Conservation (phyloP, 2,797 vertebrate genomes). For the Pipistrellus kuhlii region DNA sequence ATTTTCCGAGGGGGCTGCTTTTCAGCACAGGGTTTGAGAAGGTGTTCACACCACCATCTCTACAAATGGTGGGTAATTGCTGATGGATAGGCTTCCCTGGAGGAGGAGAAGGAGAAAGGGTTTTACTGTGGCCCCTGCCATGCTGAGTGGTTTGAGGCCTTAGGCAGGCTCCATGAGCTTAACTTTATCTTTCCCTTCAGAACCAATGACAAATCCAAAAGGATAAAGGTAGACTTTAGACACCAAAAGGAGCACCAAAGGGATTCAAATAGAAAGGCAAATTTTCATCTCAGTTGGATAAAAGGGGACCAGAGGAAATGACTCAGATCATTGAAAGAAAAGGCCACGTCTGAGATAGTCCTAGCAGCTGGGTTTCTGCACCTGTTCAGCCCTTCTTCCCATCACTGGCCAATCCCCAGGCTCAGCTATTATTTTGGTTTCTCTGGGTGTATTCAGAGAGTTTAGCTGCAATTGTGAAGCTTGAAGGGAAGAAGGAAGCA, state of each 20-base stretch:
- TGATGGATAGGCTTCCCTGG: slow-evolving; percentile 65
- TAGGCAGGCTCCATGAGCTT: slow-evolving; percentile 71
- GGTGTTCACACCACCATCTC: slow-evolving; percentile 58
- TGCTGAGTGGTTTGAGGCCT: slow-evolving; percentile 40
- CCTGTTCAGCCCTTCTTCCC: slow-evolving; percentile 68
- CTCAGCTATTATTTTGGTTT: slow-evolving; percentile 56
- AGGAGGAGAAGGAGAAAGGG: slow-evolving; percentile 71
- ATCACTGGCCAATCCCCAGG: neutral
- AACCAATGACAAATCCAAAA: slow-evolving; percentile 75
- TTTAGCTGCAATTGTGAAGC: neutral
- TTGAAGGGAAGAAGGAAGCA: neutral
- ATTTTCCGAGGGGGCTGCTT: neutral
- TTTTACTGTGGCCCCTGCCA: slow-evolving; percentile 71
- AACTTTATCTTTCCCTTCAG: slow-evolving; percentile 76
- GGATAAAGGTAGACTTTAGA: slow-evolving; percentile 79
- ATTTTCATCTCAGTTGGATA: slow-evolving; percentile 80
- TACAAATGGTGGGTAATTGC: slow-evolving; percentile 64
- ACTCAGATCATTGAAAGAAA: slow-evolving; percentile 78
- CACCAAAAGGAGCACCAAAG: slow-evolving; percentile 71
- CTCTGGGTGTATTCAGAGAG: slow-evolving; percentile 37
- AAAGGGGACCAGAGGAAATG: slow-evolving; percentile 82
- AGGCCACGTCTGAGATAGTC: slow-evolving; percentile 75
- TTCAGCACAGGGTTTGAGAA: slow-evolving; percentile 38
- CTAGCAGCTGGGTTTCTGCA: slow-evolving; percentile 79
- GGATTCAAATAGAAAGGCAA: slow-evolving; percentile 67